Evolutionary conservation across 1,140 invertebrate species (phyloP), one percentile per base, ranked within the genome.

Genomic region (Sycophaga agraensis): DNA sequence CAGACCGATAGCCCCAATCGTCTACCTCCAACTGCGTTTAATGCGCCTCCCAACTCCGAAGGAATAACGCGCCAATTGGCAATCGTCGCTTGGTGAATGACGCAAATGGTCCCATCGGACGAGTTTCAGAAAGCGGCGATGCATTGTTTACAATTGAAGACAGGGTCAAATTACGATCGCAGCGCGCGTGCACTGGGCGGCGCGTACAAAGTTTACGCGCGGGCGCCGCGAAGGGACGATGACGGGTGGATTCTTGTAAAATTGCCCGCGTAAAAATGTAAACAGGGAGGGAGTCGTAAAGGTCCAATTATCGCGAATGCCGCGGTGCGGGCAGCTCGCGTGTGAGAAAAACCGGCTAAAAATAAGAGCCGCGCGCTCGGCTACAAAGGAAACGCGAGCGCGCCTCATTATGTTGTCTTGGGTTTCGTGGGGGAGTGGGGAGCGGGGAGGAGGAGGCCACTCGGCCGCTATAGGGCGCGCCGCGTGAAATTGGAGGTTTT

Each of bases 321-420:
- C 48, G 48, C 53, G 34, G 14, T 21, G 22, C 39, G 22, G 14
- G 8, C 17, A n/a, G 31, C 39, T 26, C n/a, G 45, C 19, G 43
- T 54, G 59, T 56, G 59, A 56, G 53, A 62, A 62, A 62, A 62
- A 56, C 56, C 53, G 53, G 21, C 46, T 50, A 50, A 51, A 51
- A 50, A 59, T 59, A 59, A 24, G 31, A 35, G 43, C 21, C 7
- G 22, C 19, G 5, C 11, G 24, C 40, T 5, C 17, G n/a, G 8
- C 34, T 42, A 31, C 43, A 55, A 28, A 55, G 37, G 39, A 43
- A 39, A 24, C 40, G 35, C 35, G 22, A 21, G 17, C 9, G 17
- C 28, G 7, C 31, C 64, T 70, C 68, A 71, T 73, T 73, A 73
- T 66, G 70, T 68, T 71, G 71, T 74, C 70, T 73, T 65, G 66